phyloP scores from a whole-genome alignment of 92 coral and sea anemone species.

The Bergia sp. region DNA sequence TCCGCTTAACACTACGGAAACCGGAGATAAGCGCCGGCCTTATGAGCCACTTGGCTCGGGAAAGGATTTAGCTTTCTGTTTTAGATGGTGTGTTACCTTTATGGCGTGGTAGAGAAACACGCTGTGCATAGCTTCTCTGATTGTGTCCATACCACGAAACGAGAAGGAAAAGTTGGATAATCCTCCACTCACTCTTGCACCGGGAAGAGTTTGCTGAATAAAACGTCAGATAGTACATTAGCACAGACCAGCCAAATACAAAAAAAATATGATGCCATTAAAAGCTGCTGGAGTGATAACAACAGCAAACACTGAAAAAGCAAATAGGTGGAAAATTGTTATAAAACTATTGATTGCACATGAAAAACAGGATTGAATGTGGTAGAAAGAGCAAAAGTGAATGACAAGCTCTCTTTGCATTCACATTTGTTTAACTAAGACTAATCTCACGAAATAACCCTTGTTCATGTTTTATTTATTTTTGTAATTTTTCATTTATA shows the following conservation, averaged over 20 bases:
- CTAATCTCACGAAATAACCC: no score
- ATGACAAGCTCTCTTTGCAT: no score
- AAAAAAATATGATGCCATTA: not conserved
- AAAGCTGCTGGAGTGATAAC: not conserved
- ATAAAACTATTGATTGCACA: no score
- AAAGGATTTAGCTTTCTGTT: no score
- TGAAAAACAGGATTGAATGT: no score
- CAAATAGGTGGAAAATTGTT: not conserved
- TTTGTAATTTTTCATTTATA: no score
- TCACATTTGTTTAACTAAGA: no score
- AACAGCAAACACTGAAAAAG: not conserved
- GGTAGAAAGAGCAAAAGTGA: no score
- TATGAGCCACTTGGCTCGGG: no score
- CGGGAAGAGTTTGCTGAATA: conserved; percentile 84
- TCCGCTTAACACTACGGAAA: no score
- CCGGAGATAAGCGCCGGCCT: no score
- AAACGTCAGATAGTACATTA: not conserved
- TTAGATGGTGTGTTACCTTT: conserved; percentile 52
- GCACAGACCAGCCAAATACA: not conserved
- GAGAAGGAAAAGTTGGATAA: conserved; percentile 97
- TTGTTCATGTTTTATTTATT: no score
- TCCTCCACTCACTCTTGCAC: conserved; percentile 98
- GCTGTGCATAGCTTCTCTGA: conserved; percentile 99
- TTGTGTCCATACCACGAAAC: conserved; percentile 98
- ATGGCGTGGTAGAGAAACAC: conserved; percentile 97